Evolutionary conservation across 2,888 invertebrate species (phyloP).

Genomic region (Myopa testacea): DNA sequence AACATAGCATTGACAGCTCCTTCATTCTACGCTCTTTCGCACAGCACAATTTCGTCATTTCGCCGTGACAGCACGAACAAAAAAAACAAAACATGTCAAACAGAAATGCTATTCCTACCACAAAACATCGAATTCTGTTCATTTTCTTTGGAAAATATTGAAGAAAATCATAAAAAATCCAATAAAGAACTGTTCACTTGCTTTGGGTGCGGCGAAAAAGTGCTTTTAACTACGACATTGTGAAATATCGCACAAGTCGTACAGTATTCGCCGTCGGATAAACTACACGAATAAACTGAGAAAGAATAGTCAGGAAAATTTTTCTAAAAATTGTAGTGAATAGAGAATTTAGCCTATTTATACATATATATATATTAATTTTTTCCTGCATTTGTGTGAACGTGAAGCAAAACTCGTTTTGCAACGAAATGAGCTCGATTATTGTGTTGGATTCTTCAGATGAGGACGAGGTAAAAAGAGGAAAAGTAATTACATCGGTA

Average conservation of each 20-base stretch:
- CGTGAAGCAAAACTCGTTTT: constrained; percentile 21
- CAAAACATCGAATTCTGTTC: constrained; percentile 55
- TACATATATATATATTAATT: constrained; percentile 7
- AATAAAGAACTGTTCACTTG: constrained; percentile 39
- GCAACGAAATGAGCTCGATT: constrained; percentile 59
- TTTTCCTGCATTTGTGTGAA: constrained; percentile 6
- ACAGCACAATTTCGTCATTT: background rate
- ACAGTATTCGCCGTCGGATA: constrained; percentile 52
- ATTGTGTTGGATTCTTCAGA: constrained; percentile 67
- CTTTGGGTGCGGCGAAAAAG: constrained; percentile 41
- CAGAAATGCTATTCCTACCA: constrained; percentile 51
- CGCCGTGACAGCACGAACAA: constrained; percentile 22
- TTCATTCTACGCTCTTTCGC: no score
- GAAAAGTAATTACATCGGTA: background rate
- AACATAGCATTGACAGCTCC: no score
- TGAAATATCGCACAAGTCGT: constrained; percentile 44
- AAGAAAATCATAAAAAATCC: constrained; percentile 49
- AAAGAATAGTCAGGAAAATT: constrained; percentile 43
- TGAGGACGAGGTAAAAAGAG: constrained; percentile 66
- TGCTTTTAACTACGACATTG: constrained; percentile 41
- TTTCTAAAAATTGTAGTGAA: constrained; percentile 44
- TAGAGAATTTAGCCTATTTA: constrained; percentile 21
- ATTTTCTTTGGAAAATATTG: constrained; percentile 51
- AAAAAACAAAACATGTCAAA: constrained; percentile 50
- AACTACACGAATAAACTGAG: constrained; percentile 48